phyloP scores from a whole-genome alignment of 2,113 vertebrate species.

The Cynoglossus semilaevis region DNA sequence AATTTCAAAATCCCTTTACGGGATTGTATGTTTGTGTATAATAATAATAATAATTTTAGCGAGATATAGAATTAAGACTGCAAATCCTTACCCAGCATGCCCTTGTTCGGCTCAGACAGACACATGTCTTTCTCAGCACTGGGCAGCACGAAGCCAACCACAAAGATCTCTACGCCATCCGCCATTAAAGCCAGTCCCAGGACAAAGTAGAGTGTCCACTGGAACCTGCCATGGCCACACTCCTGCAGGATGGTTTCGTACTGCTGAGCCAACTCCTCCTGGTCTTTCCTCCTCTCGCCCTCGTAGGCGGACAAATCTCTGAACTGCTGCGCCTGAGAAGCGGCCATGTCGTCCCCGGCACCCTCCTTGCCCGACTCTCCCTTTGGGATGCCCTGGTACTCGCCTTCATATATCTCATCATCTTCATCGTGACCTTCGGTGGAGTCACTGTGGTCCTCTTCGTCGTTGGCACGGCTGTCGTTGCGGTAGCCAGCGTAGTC shows the following conservation, averaged over 20 bases:
- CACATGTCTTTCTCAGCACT: conserved; percentile 98
- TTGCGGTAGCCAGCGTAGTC: conserved; percentile 83
- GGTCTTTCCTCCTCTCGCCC: conserved; percentile 83
- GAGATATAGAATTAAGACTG: background rate
- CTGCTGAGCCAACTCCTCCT: conserved; percentile 92
- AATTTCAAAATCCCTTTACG: too few relatives aligned
- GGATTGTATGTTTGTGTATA: too few relatives aligned
- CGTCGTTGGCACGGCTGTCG: conserved; percentile 83
- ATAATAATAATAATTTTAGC: background rate
- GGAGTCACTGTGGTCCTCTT: conserved; percentile 91
- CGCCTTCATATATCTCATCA: conserved; percentile 96
- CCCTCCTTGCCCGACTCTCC: conserved; percentile 82
- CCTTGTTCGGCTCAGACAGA: conserved; percentile 96
- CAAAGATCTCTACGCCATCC: conserved; percentile 93
- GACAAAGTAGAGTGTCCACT: conserved; percentile 97
- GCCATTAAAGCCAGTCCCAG: conserved; percentile 96
- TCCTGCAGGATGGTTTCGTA: conserved; percentile 95
- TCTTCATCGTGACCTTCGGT: conserved; percentile 97
- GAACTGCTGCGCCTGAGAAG: conserved; percentile 73
- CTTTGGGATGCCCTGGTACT: conserved; percentile 94
- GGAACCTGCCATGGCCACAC: conserved; percentile 94
- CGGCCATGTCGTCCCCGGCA: conserved; percentile 53
- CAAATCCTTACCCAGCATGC: conserved; percentile 98
- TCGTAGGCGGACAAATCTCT: conserved; percentile 77
- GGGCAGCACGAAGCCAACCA: conserved; percentile 95